phyloP scores from a whole-genome alignment of 1,140 invertebrate species.

The Aphelinus certus region DNA sequence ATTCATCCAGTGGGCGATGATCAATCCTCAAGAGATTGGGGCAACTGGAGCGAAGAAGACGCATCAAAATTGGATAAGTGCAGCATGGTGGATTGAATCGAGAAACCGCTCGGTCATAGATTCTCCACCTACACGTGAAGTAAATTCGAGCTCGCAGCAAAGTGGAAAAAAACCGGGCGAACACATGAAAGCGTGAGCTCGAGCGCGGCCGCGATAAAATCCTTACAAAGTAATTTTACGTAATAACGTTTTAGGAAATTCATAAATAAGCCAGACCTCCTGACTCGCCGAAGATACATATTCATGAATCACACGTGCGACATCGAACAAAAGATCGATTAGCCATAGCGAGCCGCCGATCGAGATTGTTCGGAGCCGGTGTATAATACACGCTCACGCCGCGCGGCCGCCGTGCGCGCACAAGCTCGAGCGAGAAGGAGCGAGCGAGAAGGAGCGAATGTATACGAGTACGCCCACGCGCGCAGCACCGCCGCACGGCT shows the following conservation, averaged over 20 bases:
- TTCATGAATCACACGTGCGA: conserved; percentile 28
- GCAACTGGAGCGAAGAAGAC: too few relatives aligned
- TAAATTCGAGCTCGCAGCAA: neutral
- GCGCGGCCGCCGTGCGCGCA: neutral
- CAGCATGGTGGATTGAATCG: too few relatives aligned
- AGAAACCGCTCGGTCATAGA: too few relatives aligned
- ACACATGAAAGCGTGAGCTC: too few relatives aligned
- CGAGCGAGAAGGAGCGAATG: too few relatives aligned
- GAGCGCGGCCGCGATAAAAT: neutral
- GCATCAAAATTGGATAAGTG: too few relatives aligned
- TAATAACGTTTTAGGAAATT: conserved; percentile 31
- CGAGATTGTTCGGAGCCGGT: neutral
- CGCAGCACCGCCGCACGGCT: neutral
- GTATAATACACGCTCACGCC: too few relatives aligned
- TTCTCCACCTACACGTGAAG: too few relatives aligned
- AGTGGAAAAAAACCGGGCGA: conserved; percentile 1
- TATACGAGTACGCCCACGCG: neutral
- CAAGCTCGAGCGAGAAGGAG: neutral
- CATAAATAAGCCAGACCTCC: conserved; percentile 29
- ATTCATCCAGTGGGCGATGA: too few relatives aligned
- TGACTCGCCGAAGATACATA: conserved; percentile 28
- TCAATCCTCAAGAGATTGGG: too few relatives aligned
- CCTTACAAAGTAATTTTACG: conserved; percentile 22
- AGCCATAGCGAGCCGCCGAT: conserved; percentile 6
- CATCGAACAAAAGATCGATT: conserved; percentile 34